phyloP scores from a whole-genome alignment of 2,113 vertebrate genomes.

The Bubo blakistoni region DNA sequence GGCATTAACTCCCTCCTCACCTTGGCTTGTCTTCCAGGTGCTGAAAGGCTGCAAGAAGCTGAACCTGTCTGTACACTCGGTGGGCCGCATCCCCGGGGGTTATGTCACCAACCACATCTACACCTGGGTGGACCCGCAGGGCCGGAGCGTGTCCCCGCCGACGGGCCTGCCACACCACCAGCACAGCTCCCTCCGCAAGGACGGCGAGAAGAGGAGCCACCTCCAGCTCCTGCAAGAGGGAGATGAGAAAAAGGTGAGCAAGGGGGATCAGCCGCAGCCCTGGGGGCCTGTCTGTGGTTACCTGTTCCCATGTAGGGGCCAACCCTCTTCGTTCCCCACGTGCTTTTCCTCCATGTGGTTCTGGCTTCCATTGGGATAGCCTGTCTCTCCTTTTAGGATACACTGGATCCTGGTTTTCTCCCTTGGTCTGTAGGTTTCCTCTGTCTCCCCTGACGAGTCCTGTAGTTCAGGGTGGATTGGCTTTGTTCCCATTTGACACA shows the following conservation, averaged over 20 bases:
- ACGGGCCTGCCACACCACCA: slow-evolving; percentile 80
- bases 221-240: slow-evolving; percentile 91
- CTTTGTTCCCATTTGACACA: background rate
- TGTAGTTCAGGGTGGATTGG: background rate
- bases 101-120: slow-evolving; percentile 97
- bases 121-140: slow-evolving; percentile 96
- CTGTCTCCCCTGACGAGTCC: fast-evolving
- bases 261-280: background rate
- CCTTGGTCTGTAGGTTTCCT: background rate
- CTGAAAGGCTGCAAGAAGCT: slow-evolving; percentile 97
- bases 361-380: fast-evolving
- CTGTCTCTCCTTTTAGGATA: background rate
- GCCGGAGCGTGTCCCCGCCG: slow-evolving; percentile 88
- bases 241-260: slow-evolving; percentile 93
- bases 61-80: slow-evolving; percentile 85
- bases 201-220: slow-evolving; percentile 85
- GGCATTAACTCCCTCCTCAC: background rate
- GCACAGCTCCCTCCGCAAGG: slow-evolving; percentile 74
- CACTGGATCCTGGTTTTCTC: background rate
- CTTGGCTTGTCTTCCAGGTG: slow-evolving; percentile 71
- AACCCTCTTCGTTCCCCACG: fast-evolving
- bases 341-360: fast-evolving
- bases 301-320: fast-evolving
- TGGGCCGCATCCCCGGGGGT: slow-evolving; percentile 91
- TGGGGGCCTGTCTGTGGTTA: fast-evolving